phyloP scores from a whole-genome alignment of 2,797 vertebrate species.

The Sorex maritimensis region DNA sequence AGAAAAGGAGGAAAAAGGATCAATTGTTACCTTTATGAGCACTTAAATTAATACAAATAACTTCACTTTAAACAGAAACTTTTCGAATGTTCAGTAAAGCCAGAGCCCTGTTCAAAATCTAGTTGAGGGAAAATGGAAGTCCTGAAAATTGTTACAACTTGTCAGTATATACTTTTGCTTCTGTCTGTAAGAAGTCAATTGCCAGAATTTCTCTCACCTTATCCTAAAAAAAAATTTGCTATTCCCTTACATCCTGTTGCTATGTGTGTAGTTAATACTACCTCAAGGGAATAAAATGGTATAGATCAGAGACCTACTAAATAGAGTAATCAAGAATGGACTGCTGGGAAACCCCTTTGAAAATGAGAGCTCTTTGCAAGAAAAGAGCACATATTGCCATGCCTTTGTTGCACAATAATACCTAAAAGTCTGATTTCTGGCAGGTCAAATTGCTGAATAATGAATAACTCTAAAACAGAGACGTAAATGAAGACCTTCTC shows the following conservation, averaged over 20 bases:
- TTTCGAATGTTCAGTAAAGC: constrained; percentile 5
- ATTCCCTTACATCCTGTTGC: constrained; percentile 67
- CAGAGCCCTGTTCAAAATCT: constrained; percentile 1
- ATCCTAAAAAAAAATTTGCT: neutral
- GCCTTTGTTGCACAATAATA: constrained; percentile 10
- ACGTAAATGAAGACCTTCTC: constrained; percentile 61
- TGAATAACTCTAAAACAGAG: neutral
- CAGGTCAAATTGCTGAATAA: constrained; percentile 66
- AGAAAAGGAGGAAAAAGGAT: constrained; percentile 55
- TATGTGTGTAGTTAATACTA: constrained; percentile 61
- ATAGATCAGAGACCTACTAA: constrained; percentile 75
- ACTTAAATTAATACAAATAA: constrained; percentile 66
- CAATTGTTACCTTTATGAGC: constrained; percentile 58
- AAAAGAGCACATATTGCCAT: constrained; percentile 48
- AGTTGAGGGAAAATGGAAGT: neutral
- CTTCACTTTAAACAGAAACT: constrained; percentile 1
- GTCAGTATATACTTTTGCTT: constrained; percentile 23
- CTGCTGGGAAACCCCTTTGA: constrained; percentile 63
- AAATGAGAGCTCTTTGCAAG: constrained; percentile 65
- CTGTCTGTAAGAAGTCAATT: constrained; percentile 34
- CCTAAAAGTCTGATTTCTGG: constrained; percentile 26
- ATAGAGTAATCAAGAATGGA: constrained; percentile 75
- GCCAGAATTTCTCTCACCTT: constrained; percentile 19
- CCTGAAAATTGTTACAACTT: constrained; percentile 23
- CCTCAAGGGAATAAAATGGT: constrained; percentile 54